Conservation (phyloP, 2,113 vertebrate genomes). For the Zonotrichia leucophrys region DNA sequence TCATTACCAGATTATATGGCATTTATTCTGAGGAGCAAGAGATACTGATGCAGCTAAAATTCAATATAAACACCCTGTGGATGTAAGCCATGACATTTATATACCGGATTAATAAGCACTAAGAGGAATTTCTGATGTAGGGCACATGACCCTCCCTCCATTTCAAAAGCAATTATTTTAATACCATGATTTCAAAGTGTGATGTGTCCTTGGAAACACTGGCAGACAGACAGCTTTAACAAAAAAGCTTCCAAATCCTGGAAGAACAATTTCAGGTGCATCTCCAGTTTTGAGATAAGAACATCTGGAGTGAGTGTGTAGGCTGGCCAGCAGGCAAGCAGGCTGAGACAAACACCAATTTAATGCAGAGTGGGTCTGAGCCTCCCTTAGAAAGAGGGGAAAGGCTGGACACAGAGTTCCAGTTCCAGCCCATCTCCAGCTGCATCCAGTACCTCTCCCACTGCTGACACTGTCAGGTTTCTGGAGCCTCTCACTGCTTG, state of each 20-base stretch:
- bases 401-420: not conserved
- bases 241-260: not conserved
- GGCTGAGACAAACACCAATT: not conserved
- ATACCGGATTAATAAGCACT: not conserved
- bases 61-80: conserved; percentile 21
- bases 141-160: not conserved
- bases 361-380: not conserved
- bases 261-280: not conserved
- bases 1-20: conserved; percentile 56
- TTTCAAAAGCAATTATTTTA: conserved; percentile 47
- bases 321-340: not conserved
- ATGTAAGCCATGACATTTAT: conserved; percentile 55
- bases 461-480: not conserved
- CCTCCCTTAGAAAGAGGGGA: not conserved
- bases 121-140: conserved; percentile 50
- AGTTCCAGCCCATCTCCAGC: not conserved
- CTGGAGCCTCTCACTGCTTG: not conserved
- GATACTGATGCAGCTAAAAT: conserved; percentile 25
- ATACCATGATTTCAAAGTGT: not conserved
- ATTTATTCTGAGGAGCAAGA: conserved; percentile 41
- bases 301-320: not conserved
- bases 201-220: not conserved
- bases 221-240: not conserved
- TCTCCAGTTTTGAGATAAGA: not conserved
- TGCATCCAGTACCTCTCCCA: not conserved